phyloP scores from a whole-genome alignment of 2,888 invertebrate species.

The Hyposoter dolosus region DNA sequence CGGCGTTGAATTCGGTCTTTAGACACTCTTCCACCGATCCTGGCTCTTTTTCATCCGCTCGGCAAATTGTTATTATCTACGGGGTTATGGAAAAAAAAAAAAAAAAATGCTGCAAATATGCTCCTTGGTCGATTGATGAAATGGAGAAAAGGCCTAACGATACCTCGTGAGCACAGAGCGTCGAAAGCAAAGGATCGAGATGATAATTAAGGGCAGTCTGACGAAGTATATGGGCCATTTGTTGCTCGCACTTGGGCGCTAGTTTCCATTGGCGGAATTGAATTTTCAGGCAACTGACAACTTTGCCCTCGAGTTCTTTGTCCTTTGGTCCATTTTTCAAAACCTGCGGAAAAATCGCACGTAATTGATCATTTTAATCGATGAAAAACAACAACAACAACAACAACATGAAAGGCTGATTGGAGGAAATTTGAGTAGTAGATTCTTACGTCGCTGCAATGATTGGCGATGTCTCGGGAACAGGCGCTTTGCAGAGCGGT shows the following conservation, averaged over 20 bases:
- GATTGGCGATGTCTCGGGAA: constrained; percentile 92
- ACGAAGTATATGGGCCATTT: constrained; percentile 92
- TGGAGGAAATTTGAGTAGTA: not conserved
- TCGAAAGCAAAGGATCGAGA: constrained; percentile 94
- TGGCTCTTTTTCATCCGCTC: constrained; percentile 86
- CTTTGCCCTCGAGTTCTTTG: constrained; percentile 93
- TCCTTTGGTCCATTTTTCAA: constrained; percentile 84
- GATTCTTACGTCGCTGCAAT: constrained; percentile 87
- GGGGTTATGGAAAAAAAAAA: constrained; percentile 20
- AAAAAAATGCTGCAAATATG: no score
- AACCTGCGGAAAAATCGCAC: constrained; percentile 67
- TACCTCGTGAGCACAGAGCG: constrained; percentile 91
- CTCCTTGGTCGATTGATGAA: no score
- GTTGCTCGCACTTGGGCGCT: constrained; percentile 91
- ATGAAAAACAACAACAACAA: no score
- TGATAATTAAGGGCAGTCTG: constrained; percentile 96
- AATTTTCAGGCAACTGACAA: constrained; percentile 93
- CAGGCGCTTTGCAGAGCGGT: constrained; percentile 93
- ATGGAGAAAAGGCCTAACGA: no score
- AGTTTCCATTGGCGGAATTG: constrained; percentile 92
- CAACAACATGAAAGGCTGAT: no score
- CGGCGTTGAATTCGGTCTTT: constrained; percentile 89
- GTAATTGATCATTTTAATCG: not conserved
- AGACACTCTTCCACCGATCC: constrained; percentile 95
- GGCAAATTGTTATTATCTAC: constrained; percentile 85